Percentiles rank a stretch among this genome's conserved stretches.
Evolutionary conservation across 37 sponge, comb jelly and placozoan species (phyloP).

Genomic region (Geodia barretti): DNA sequence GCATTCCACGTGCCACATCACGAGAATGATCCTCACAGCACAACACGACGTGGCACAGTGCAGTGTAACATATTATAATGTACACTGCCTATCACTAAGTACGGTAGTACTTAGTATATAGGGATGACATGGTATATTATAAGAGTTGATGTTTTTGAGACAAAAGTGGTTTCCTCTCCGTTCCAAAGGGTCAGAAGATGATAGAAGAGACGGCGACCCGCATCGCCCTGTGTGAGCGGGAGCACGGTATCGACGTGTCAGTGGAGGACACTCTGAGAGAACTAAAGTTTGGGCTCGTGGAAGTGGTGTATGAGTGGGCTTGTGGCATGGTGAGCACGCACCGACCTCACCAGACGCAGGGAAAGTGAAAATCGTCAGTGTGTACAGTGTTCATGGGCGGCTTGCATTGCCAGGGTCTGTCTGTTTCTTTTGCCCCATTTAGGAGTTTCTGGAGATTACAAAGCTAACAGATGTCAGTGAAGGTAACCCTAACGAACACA

Average conservation of each 20-base stretch:
- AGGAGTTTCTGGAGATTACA: constrained; percentile 92
- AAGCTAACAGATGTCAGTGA: constrained; percentile 90
- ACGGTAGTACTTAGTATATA: not conserved
- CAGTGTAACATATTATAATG: no score
- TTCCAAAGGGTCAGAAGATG: constrained; percentile 67
- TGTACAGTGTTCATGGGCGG: not conserved
- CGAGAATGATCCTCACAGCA: no score
- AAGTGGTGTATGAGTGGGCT: constrained; percentile 98
- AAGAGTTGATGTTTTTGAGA: not conserved
- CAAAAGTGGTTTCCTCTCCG: not conserved
- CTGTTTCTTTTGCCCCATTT: constrained; percentile 15
- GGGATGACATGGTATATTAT: not conserved
- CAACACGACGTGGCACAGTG: no score
- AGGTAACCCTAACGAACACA: constrained; percentile 43
- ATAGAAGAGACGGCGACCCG: constrained; percentile 60
- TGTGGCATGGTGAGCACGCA: constrained; percentile 68
- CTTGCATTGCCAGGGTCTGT: not conserved
- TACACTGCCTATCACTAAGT: no score
- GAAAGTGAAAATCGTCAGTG: no score
- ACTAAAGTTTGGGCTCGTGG: constrained; percentile 93
- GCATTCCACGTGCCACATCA: no score
- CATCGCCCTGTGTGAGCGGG: constrained; percentile 69
- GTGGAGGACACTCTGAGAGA: constrained; percentile 68
- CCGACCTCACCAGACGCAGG: not conserved
- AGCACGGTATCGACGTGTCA: constrained; percentile 66